A percentile compares a stretch with the other conserved stretches of the same genome.
Evolutionary conservation across 2,113 vertebrate genomes (phyloP).

Genomic region (Scomber japonicus): DNA sequence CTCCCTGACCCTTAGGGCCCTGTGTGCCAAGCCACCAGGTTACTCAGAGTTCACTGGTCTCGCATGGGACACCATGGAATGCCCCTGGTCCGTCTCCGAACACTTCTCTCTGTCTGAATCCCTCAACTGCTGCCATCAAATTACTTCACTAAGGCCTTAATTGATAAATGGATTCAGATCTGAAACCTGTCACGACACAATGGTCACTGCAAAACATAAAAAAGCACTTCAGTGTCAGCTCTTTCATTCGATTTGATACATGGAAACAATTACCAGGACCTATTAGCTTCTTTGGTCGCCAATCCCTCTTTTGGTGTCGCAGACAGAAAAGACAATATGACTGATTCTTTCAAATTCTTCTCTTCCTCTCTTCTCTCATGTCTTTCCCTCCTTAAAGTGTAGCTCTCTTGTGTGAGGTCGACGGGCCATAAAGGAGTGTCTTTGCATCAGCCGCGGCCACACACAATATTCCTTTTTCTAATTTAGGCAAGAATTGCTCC

Average conservation of each 20-base stretch:
- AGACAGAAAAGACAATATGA: neutral
- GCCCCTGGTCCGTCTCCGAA: conserved; percentile 25
- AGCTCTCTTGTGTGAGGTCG: conserved; percentile 14
- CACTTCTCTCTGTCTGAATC: conserved; percentile 17
- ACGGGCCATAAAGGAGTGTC: conserved; percentile 17
- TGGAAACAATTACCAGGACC: neutral
- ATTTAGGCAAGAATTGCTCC: conserved; percentile 45
- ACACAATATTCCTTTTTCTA: conserved; percentile 19
- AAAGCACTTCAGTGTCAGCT: neutral
- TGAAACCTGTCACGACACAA: conserved; percentile 47
- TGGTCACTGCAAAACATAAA: conserved; percentile 19
- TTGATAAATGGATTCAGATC: conserved; percentile 60
- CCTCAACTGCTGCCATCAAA: conserved; percentile 36
- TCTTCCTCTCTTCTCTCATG: neutral
- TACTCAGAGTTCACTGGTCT: conserved; percentile 76
- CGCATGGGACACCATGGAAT: conserved; percentile 54
- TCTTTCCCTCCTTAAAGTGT: conserved; percentile 8
- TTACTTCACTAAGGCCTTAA: conserved; percentile 63
- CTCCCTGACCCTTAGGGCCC: conserved; percentile 38
- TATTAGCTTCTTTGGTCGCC: neutral
- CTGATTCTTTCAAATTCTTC: neutral
- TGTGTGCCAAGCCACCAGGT: conserved; percentile 59
- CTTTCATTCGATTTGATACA: conserved; percentile 4
- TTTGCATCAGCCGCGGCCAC: conserved; percentile 12
- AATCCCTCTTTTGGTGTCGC: neutral